A percentile compares a stretch with the other conserved stretches of the same genome.
Conservation (phyloP, 2,888 invertebrate genomes). For the Toxonevra muliebris region DNA sequence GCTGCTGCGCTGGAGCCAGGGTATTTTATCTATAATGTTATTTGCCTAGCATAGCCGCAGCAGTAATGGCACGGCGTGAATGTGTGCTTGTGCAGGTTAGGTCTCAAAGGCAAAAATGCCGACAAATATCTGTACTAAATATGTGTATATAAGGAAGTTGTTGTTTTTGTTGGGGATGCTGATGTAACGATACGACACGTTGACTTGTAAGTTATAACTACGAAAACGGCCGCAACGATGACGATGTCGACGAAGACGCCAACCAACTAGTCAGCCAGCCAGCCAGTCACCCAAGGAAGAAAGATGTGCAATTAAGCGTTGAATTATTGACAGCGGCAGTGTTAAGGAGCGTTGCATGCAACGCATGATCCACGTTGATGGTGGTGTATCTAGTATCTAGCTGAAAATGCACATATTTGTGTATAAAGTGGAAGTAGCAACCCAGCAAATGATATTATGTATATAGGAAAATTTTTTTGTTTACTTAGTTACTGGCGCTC, state of each 20-base stretch:
- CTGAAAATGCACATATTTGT: no score
- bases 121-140: slow-evolving; percentile 21
- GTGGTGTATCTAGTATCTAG: no score
- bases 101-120: slow-evolving; percentile 30
- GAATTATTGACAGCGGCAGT: slow-evolving; percentile 51
- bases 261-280: slow-evolving; percentile 26
- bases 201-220: neutral
- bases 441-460: no score
- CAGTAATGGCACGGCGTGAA: neutral
- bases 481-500: no score
- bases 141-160: slow-evolving; percentile 19
- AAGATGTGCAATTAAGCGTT: slow-evolving; percentile 57
- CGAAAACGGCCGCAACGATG: neutral
- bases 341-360: no score
- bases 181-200: neutral
- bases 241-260: slow-evolving; percentile 18
- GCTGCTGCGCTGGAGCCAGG: no score
- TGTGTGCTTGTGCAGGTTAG: neutral
- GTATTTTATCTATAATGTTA: no score
- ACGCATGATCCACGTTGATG: no score
- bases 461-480: no score
- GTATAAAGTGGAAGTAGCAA: no score
- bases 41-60: neutral
- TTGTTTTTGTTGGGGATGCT: slow-evolving; percentile 23
- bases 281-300: slow-evolving; percentile 36